Conservation (phyloP, 2,797 vertebrate genomes). For the Neosilurus mollespiculum region DNA sequence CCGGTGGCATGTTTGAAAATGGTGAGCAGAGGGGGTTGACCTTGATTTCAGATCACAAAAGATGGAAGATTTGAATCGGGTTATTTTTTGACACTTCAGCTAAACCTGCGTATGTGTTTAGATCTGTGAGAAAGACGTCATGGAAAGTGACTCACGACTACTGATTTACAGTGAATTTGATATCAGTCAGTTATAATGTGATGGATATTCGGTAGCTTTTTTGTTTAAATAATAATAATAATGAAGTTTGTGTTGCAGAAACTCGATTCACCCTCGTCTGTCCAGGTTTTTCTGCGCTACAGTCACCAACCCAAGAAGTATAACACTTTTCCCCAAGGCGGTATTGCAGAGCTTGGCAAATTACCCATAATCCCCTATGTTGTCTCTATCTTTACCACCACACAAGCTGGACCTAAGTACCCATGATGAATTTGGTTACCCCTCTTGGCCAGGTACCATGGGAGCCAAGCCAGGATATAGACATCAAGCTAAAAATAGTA, state of each 20-base stretch:
- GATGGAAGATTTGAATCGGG: neutral
- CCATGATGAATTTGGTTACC: neutral
- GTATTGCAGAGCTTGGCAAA: neutral
- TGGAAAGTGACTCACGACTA: neutral
- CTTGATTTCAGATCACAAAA: neutral
- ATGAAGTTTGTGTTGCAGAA: neutral
- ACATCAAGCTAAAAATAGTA: neutral
- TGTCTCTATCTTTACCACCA: neutral
- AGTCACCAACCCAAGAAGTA: neutral
- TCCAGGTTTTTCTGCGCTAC: neutral
- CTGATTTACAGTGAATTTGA: neutral
- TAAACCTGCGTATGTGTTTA: neutral
- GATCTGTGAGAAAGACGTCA: neutral
- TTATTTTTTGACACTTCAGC: neutral
- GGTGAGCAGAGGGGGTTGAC: neutral
- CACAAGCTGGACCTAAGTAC: neutral
- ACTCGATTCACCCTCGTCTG: neutral
- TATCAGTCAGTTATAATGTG: no score
- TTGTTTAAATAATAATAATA: neutral
- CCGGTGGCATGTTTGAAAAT: neutral
- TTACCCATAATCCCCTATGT: neutral
- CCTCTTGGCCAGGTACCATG: neutral
- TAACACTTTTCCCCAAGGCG: neutral
- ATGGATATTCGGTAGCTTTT: neutral
- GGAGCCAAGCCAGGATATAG: neutral